Conservation (phyloP, 2,888 invertebrate genomes). For the Hoplodrina ambigua region DNA sequence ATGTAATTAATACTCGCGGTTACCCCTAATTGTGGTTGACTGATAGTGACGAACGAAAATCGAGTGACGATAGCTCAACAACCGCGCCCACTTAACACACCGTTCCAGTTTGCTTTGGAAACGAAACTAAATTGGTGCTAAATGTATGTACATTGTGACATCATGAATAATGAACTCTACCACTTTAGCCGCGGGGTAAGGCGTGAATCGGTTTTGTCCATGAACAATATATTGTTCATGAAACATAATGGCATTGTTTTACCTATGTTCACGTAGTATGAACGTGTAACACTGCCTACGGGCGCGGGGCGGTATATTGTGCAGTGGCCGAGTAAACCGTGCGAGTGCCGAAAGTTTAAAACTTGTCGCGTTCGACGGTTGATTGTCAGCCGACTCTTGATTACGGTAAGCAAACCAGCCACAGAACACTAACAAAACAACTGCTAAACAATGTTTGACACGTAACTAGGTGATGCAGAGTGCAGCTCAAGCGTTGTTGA, state of each 20-base stretch:
- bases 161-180: conserved; percentile 79
- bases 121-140: conserved; percentile 76
- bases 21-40: conserved; percentile 85
- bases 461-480: conserved; percentile 83
- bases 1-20: conserved; percentile 88
- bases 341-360: conserved; percentile 63
- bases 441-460: conserved; percentile 85
- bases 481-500: conserved; percentile 81
- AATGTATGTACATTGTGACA: conserved; percentile 75
- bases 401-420: conserved; percentile 72
- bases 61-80: conserved; percentile 79
- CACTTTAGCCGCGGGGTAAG: conserved; percentile 61
- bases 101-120: conserved; percentile 71
- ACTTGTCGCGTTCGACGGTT: conserved; percentile 49
- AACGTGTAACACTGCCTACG: conserved; percentile 56
- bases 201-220: conserved; percentile 71
- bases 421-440: conserved; percentile 81
- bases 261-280: conserved; percentile 70
- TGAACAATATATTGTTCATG: conserved; percentile 78
- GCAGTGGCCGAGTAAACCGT: conserved; percentile 53
- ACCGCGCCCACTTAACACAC: conserved; percentile 78
- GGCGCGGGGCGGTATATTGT: conserved; percentile 53
- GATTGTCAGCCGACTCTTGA: conserved; percentile 68
- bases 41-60: conserved; percentile 80
- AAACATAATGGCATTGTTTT: conserved; percentile 81